A percentile compares a stretch with the other conserved stretches of the same genome.
Evolutionary conservation across 2,888 invertebrate species (phyloP).

Genomic region (Seira ritae): DNA sequence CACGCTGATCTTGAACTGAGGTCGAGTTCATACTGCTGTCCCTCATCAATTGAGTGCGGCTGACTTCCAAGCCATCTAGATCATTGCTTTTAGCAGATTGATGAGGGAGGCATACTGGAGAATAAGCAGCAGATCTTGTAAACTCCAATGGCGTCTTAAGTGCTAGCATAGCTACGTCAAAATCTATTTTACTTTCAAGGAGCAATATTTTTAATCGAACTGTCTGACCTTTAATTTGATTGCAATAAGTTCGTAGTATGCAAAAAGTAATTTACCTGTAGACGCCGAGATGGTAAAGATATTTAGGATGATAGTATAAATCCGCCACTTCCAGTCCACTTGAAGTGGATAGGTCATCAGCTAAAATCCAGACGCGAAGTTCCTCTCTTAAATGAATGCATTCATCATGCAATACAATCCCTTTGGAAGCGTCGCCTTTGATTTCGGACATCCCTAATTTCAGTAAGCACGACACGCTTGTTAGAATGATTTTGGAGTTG

Average conservation of each 20-base stretch:
- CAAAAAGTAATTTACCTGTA: neutral
- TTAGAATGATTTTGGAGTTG: constrained; percentile 31
- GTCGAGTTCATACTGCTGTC: no score
- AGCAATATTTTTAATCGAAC: no score
- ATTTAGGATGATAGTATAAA: constrained; percentile 15
- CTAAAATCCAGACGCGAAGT: neutral
- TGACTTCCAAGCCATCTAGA: constrained; percentile 20
- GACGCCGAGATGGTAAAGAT: neutral
- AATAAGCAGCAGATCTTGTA: neutral
- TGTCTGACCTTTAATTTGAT: no score
- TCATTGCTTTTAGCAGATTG: neutral
- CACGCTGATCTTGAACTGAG: no score
- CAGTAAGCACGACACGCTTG: constrained; percentile 25
- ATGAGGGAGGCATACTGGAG: constrained; percentile 38
- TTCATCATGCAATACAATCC: neutral
- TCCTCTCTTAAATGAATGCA: constrained; percentile 3
- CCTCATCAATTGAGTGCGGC: no score
- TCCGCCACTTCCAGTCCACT: neutral
- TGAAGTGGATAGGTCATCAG: neutral
- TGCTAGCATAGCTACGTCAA: constrained; percentile 27
- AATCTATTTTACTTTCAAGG: constrained; percentile 44
- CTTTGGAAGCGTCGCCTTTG: neutral
- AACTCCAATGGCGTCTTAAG: constrained; percentile 9
- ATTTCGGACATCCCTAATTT: neutral
- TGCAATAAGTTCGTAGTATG: neutral